Conservation (phyloP, 2,888 invertebrate genomes). For the Cosmia pyralina region DNA sequence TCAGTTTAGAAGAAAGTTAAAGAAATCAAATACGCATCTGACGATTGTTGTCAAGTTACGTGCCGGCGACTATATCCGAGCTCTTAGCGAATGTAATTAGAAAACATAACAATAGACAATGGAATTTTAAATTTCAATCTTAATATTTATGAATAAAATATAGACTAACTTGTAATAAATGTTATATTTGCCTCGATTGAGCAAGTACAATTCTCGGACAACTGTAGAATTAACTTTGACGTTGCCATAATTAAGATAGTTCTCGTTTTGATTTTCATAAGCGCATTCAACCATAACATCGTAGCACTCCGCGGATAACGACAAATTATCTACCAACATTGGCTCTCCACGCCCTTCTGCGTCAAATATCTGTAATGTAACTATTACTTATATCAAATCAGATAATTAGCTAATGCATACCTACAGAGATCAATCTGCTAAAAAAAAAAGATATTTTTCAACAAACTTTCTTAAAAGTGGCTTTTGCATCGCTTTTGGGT, state of each 20-base stretch:
- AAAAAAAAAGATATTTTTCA: neutral
- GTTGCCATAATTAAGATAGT: slow-evolving; percentile 89
- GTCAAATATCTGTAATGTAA: slow-evolving; percentile 82
- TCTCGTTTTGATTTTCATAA: slow-evolving; percentile 82
- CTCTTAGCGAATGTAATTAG: neutral
- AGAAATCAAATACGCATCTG: no score
- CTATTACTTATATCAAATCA: neutral
- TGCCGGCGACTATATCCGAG: no score
- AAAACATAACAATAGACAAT: neutral
- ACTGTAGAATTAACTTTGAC: slow-evolving; percentile 90
- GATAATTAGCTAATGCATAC: neutral
- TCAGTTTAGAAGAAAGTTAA: no score
- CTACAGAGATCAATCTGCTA: neutral
- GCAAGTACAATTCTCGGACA: slow-evolving; percentile 84
- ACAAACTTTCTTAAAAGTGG: neutral
- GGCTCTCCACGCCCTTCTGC: slow-evolving; percentile 83
- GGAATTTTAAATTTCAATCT: neutral
- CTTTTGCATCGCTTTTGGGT: neutral
- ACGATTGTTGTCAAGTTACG: no score
- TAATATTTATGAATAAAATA: neutral
- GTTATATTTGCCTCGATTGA: slow-evolving; percentile 90
- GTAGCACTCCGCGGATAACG: slow-evolving; percentile 90
- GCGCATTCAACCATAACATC: slow-evolving; percentile 90
- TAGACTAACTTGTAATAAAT: slow-evolving; percentile 87
- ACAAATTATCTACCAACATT: slow-evolving; percentile 83